phyloP scores from a whole-genome alignment of 2,797 vertebrate genomes.

The Triplophysa yarkandensis region DNA sequence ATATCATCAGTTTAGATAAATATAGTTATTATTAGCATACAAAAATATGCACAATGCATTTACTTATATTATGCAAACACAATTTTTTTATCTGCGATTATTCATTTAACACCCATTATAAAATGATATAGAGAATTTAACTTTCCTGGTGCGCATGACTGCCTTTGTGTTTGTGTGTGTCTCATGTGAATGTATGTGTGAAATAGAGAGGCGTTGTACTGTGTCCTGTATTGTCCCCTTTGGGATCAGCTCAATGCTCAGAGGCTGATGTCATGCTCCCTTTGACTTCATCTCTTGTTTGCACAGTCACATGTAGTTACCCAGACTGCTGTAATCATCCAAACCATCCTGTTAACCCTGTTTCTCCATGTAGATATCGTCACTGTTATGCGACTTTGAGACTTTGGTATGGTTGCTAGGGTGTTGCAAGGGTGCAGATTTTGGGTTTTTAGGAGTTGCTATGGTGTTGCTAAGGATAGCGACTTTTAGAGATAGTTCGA shows the following conservation, averaged over 20 bases:
- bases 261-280: constrained; percentile 76
- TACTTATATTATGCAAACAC: too few species aligned
- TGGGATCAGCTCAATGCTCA: constrained; percentile 68
- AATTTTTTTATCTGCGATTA: too few species aligned
- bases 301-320: constrained; percentile 71
- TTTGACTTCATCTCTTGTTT: constrained; percentile 69
- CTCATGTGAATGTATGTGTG: constrained; percentile 29
- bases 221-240: constrained; percentile 66
- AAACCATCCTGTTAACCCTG: neutral
- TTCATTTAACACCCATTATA: too few species aligned
- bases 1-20: too few species aligned
- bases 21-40: too few species aligned
- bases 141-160: neutral
- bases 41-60: too few species aligned
- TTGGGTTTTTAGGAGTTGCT: neutral
- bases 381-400: too few species aligned
- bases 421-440: too few species aligned
- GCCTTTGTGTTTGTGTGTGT: constrained; percentile 26
- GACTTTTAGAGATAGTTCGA: neutral
- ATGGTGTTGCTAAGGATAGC: neutral
- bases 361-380: neutral
- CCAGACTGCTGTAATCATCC: constrained; percentile 53
- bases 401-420: neutral
- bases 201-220: constrained; percentile 61
- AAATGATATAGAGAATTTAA: neutral